Evolutionary conservation across 2,888 invertebrate species (phyloP), one percentile per base, ranked within the genome.

Genomic region (Eilema griseolum): DNA sequence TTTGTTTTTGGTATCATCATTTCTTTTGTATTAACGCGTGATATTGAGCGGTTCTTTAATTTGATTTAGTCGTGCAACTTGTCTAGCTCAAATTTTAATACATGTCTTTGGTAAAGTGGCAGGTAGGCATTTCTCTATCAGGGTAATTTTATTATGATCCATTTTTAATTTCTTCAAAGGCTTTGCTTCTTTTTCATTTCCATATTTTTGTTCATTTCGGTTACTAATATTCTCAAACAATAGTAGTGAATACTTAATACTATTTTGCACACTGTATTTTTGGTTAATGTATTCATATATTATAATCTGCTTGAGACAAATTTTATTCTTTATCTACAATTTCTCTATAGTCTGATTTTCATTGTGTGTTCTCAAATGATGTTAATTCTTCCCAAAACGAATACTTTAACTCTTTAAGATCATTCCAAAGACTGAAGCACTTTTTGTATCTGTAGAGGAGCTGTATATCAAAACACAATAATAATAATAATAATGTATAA

Each of bases 191-290:
- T 37, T 37, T 37, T 41, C 16, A 41, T 41, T 3, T 41, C 16
- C 16, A 41, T 16, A 41, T 41, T 41, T 37, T 12, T 37, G 33
- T 33, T 37, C 11, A 37, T 1, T 37, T 37, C 33, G 11, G 33
- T 37, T 37, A 37, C 12, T 37, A 37, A 37, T 12, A 37, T 37
- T 37, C 12, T 12, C 11, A 37, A 11, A 74, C 81, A 79, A 69
- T 71, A 72, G 62, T 69, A 56, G 66, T 69, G 67, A 64, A 69
- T 63, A 60, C 59, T 73, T 62, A 70, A 72, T 72, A 71, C 69
- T 70, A 70, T 72, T 72, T 73, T 64, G 69, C 64, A 63, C 73
- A 52, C 62, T 24, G 59, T 67, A 41, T 46, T 26, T 61, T 70
- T 65, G n/a, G 52, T 56, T 23, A 16, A 56, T 7, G 31, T 14